Conservation (phyloP, 2,797 vertebrate species). For the Coregonus suidteri region DNA sequence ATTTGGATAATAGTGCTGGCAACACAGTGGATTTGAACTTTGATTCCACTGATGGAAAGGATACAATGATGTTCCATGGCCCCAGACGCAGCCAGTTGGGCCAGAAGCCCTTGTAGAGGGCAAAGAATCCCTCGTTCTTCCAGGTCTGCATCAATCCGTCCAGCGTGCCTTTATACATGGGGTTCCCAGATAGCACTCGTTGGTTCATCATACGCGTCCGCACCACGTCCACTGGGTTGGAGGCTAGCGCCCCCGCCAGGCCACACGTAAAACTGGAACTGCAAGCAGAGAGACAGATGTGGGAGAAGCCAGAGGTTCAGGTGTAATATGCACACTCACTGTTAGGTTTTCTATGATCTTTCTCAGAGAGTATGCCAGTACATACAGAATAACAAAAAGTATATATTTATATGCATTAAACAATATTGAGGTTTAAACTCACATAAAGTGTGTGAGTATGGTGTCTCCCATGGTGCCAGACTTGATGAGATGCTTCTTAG, state of each 20-base stretch:
- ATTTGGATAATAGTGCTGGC: no score
- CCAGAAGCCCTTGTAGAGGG: constrained; percentile 98
- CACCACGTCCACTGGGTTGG: constrained; percentile 95
- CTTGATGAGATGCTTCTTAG: constrained; percentile 92
- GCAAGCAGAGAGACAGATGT: neutral
- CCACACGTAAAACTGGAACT: constrained; percentile 95
- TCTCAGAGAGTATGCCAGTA: neutral
- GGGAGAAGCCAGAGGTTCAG: neutral
- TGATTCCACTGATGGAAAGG: constrained; percentile 70
- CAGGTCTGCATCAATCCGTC: constrained; percentile 95
- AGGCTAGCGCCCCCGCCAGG: constrained; percentile 91
- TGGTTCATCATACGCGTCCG: constrained; percentile 98
- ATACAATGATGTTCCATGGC: constrained; percentile 99
- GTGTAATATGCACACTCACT: neutral
- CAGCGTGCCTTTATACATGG: constrained; percentile 90
- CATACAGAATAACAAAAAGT: neutral
- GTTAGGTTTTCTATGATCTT: neutral
- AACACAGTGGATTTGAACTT: neutral
- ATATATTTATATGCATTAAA: neutral
- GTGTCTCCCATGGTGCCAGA: constrained; percentile 93
- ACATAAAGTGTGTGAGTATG: constrained; percentile 91
- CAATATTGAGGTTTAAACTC: constrained; percentile 53
- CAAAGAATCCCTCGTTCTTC: constrained; percentile 95
- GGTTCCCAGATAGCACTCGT: constrained; percentile 85
- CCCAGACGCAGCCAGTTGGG: constrained; percentile 97